A percentile compares a stretch with the other conserved stretches of the same genome.
These are phyloP conservation scores for Pyxicephalus adspersus DNA, from an alignment of 2,113 vertebrate species.

Conservation along the genomic window DNA sequence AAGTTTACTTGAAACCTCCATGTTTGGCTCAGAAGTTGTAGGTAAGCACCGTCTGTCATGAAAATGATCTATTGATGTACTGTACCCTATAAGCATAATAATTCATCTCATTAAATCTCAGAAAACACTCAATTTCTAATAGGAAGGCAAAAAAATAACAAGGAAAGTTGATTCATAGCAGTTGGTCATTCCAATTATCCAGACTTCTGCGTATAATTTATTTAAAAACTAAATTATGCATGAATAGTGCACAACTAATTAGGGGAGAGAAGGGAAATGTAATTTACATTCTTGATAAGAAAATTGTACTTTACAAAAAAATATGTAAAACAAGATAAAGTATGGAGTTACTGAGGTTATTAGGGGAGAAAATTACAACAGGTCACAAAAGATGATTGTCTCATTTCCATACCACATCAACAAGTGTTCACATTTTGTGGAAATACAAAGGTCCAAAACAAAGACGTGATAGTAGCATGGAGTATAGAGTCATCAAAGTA, in stretches of 20 bases:
- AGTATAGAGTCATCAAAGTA: too few species aligned
- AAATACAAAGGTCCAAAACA: too few species aligned
- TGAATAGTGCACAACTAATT: slow-evolving; percentile 46
- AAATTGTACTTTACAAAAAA: slow-evolving; percentile 41
- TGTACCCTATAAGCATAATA: slow-evolving; percentile 24
- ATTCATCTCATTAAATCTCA: slow-evolving; percentile 35
- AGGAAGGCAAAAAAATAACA: slow-evolving; percentile 18
- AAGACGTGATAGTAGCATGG: too few species aligned
- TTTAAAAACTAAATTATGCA: slow-evolving; percentile 42
- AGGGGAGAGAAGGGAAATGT: slow-evolving; percentile 28
- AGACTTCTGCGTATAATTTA: slow-evolving; percentile 53
- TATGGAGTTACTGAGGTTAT: slow-evolving; percentile 3
- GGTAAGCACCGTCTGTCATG: background rate
- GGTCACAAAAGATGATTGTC: slow-evolving; percentile 11
- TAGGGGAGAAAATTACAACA: slow-evolving; percentile 13
- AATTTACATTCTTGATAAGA: slow-evolving; percentile 53
- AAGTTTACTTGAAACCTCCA: background rate
- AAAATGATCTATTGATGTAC: slow-evolving; percentile 17
- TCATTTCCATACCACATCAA: background rate
- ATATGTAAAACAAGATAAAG: slow-evolving; percentile 44
- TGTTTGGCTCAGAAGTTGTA: background rate
- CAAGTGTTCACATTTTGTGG: background rate
- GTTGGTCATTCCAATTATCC: slow-evolving; percentile 52
- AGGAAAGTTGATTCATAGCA: slow-evolving; percentile 45
- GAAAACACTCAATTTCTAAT: slow-evolving; percentile 37